Evolutionary conservation across 2,888 invertebrate genomes (phyloP).

Genomic region (Mechanitis messenoides): DNA sequence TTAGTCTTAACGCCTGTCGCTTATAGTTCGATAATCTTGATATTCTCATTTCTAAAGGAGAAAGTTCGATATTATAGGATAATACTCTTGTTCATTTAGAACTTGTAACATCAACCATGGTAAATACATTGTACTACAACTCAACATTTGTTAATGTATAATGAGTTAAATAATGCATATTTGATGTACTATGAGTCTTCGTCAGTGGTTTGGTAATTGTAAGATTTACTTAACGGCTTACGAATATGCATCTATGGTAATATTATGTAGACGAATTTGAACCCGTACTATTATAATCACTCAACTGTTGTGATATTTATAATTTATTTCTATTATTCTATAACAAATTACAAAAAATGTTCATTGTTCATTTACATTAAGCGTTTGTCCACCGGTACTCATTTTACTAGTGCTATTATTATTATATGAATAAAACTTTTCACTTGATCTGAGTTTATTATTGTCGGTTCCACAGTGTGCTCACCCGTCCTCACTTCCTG

Average conservation of each 20-base stretch:
- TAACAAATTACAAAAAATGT: no score
- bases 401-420: constrained; percentile 5
- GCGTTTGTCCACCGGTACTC: neutral
- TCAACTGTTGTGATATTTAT: no score
- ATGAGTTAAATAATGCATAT: no score
- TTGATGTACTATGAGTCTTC: no score
- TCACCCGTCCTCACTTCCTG: constrained; percentile 62
- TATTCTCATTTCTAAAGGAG: constrained; percentile 56
- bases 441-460: constrained; percentile 20
- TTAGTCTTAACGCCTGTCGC: constrained; percentile 52
- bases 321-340: no score
- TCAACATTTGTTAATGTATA: neutral
- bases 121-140: constrained; percentile 1
- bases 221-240: no score
- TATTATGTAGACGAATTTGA: no score
- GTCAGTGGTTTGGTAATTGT: no score
- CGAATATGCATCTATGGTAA: no score
- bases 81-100: constrained; percentile 26
- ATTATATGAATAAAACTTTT: constrained; percentile 14
- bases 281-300: no score
- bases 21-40: constrained; percentile 60
- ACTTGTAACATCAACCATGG: constrained; percentile 9
- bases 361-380: no score
- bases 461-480: constrained; percentile 35
- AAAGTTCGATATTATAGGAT: constrained; percentile 48